Conservation (phyloP, 2,113 vertebrate genomes). For the Psilopogon haemacephalus region DNA sequence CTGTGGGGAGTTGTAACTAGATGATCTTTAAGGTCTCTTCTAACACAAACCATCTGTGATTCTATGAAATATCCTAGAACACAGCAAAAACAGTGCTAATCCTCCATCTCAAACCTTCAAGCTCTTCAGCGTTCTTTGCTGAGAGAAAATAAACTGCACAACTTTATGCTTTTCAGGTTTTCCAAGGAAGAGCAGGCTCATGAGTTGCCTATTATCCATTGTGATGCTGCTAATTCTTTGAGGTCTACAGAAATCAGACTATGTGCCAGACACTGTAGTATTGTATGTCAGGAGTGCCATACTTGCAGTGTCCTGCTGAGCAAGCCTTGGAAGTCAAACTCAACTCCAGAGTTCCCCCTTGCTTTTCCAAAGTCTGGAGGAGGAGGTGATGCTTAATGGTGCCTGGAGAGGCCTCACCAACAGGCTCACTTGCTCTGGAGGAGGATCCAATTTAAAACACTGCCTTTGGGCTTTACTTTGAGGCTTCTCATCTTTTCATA, state of each 20-base stretch:
- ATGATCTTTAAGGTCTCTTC: too few relatives aligned
- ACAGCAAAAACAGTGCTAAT: neutral
- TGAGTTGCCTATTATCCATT: neutral
- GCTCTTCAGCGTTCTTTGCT: neutral
- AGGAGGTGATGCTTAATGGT: neutral
- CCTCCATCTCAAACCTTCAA: neutral
- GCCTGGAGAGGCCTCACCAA: neutral
- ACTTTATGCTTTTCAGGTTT: neutral
- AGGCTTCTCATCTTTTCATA: neutral
- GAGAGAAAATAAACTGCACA: neutral
- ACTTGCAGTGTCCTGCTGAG: neutral
- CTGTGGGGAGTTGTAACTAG: too few relatives aligned
- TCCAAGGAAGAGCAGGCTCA: fast-evolving
- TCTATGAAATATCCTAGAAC: neutral
- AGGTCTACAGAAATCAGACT: neutral
- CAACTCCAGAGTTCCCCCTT: neutral
- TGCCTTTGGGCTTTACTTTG: neutral
- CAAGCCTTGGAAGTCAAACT: neutral
- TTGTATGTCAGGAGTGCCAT: neutral
- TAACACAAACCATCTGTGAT: too few relatives aligned
- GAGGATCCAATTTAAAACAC: neutral
- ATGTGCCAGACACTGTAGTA: neutral
- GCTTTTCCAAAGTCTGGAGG: neutral
- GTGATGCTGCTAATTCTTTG: neutral
- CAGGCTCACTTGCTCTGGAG: neutral